A percentile compares a stretch with the other conserved stretches of the same genome.
phyloP scores from a whole-genome alignment of 2,888 invertebrate species.

The Epiblema foenella region DNA sequence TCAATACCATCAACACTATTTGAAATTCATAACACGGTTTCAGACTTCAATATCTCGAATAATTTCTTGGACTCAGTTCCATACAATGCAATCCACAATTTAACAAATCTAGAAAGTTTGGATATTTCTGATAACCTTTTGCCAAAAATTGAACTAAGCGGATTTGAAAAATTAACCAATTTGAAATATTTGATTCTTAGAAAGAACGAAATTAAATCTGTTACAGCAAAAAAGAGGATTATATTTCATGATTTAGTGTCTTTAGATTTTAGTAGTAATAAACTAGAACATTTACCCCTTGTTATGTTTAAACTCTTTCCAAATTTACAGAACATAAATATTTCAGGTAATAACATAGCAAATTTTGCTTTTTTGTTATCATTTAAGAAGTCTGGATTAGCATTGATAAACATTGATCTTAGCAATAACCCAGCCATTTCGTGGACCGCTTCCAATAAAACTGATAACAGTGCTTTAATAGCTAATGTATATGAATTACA shows the following conservation, averaged over 20 bases:
- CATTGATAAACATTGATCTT: conserved; percentile 74
- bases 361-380: conserved; percentile 71
- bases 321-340: conserved; percentile 74
- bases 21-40: conserved; percentile 87
- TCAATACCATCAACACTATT: conserved; percentile 88
- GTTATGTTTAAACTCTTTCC: conserved; percentile 75
- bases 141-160: conserved; percentile 88
- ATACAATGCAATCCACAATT: conserved; percentile 90
- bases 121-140: conserved; percentile 89
- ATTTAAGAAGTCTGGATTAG: conserved; percentile 62
- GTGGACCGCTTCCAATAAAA: conserved; percentile 65
- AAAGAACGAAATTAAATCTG: conserved; percentile 75
- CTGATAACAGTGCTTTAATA: conserved; percentile 69
- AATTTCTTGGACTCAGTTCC: conserved; percentile 91
- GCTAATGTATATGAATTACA: conserved; percentile 77
- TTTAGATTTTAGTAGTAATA: conserved; percentile 76
- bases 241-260: conserved; percentile 66
- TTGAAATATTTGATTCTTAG: conserved; percentile 72
- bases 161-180: conserved; percentile 69
- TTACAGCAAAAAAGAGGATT: conserved; percentile 71
- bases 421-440: conserved; percentile 74
- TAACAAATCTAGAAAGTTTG: conserved; percentile 89
- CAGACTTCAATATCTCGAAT: conserved; percentile 90
- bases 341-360: conserved; percentile 75
- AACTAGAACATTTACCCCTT: conserved; percentile 66